Percentiles rank a stretch among this genome's conserved stretches.
Conservation (phyloP, 1,140 invertebrate genomes). For the Trichonephila inaurata region DNA sequence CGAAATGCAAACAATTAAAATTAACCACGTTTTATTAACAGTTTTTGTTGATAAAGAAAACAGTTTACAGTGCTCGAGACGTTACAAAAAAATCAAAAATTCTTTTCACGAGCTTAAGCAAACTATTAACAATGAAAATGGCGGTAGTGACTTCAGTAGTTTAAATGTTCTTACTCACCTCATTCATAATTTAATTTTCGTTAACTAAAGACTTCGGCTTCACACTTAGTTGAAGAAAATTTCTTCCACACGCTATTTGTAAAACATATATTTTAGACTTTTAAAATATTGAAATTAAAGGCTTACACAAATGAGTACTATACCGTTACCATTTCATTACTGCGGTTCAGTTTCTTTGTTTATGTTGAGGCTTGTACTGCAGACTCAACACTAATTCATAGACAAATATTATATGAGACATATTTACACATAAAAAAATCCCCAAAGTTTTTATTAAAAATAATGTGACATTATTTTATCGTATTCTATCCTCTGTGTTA, state of each 20-base stretch:
- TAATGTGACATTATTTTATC: too few relatives aligned
- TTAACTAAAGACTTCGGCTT: not conserved
- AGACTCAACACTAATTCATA: too few relatives aligned
- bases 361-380: too few relatives aligned
- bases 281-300: too few relatives aligned
- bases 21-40: slow-evolving; percentile 18
- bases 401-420: too few relatives aligned
- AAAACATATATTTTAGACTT: too few relatives aligned
- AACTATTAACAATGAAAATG: slow-evolving; percentile 22
- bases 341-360: too few relatives aligned
- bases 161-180: slow-evolving; percentile 31
- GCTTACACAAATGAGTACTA: too few relatives aligned
- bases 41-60: slow-evolving; percentile 22
- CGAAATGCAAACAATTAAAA: not conserved
- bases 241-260: not conserved
- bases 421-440: too few relatives aligned
- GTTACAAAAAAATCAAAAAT: not conserved
- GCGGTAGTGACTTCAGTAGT: not conserved
- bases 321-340: too few relatives aligned
- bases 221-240: not conserved
- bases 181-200: not conserved
- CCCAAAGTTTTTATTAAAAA: too few relatives aligned
- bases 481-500: too few relatives aligned
- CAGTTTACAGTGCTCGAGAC: not conserved
- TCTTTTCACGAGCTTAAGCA: not conserved